Conservation (phyloP, 2,113 vertebrate species). For the Chunga burmeisteri region DNA sequence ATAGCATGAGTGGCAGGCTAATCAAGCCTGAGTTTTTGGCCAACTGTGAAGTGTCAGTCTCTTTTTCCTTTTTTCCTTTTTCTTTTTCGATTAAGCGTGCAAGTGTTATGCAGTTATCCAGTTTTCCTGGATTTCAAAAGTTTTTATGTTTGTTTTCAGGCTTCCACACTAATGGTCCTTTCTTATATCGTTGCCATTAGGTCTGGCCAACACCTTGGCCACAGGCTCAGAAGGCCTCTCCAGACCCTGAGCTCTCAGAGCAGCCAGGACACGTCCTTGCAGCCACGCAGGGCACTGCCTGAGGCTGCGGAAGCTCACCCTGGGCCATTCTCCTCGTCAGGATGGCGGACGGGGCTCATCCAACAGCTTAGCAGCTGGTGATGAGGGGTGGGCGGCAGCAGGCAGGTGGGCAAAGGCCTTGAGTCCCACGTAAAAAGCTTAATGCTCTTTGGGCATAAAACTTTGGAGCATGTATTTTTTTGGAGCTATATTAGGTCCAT, state of each 20-base stretch:
- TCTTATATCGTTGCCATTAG: not conserved
- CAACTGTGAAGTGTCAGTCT: not conserved
- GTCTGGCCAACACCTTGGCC: not conserved
- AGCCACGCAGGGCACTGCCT: not conserved
- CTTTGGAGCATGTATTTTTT: not conserved
- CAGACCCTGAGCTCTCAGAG: not conserved
- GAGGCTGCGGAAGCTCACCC: not conserved
- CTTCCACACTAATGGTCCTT: not conserved
- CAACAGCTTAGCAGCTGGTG: not conserved
- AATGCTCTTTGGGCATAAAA: not conserved
- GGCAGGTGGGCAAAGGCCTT: not conserved
- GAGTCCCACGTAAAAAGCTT: not conserved
- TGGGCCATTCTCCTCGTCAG: accelerated
- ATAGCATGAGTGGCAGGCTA: not conserved
- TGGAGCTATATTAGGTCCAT: not conserved
- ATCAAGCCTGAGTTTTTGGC: not conserved
- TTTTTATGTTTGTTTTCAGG: not conserved
- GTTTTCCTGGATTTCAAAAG: not conserved
- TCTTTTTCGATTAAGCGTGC: not conserved
- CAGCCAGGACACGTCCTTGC: accelerated
- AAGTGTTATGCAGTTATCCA: too few relatives aligned
- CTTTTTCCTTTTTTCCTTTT: not conserved
- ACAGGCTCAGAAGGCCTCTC: not conserved
- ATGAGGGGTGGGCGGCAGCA: not conserved
- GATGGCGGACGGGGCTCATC: not conserved